Evolutionary conservation across 2,797 vertebrate species (phyloP), one percentile per base, ranked within the genome.

Genomic region (Helostoma temminkii): DNA sequence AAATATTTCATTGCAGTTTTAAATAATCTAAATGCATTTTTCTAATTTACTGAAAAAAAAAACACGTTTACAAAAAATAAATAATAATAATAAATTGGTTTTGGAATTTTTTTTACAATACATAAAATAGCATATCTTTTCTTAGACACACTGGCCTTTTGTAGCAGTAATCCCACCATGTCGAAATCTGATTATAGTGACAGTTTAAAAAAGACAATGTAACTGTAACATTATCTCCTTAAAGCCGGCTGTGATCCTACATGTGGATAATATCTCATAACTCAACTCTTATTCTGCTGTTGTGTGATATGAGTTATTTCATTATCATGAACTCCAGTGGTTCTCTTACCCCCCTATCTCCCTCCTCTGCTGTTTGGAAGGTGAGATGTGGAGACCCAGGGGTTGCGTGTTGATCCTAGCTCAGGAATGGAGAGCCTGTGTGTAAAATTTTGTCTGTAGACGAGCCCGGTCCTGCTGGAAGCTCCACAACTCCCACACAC

Each of bases 361-460:
- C 59, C 28, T 52, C 24, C 57, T 55, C 43, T 32, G 81, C 67
- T 83, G 69, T 67, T 84, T 65, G 73, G 80, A 75, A 77, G 86
- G 84, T 85, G 80, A 86, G 81, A 83, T 56, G 70, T 81, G 79
- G 45, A 83, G 90, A 92, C 92, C 88, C 92, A 93, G 88, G 80
- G 71, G 48, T 59, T 76, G 78, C 19, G 58, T 87, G 90, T 92
- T 91, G 85, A 92, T 90, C 85, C 85, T 74, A 86, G 85, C 83
- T 80, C 78, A 89, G 90, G 91, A 93, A 93, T 92, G 88, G 80
- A 86, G 86, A 90, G 89, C 67, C 88, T 84, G 82, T 61, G 83
- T 92, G 92, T 82, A 88, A 92, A 90, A 89, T 81, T 75, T 52
- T 69, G 69, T 80, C 69, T 84, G 78, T 81, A 81, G 86, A 82